Conservation (phyloP, 2,888 invertebrate species). For the Sminthurides aquaticus region DNA sequence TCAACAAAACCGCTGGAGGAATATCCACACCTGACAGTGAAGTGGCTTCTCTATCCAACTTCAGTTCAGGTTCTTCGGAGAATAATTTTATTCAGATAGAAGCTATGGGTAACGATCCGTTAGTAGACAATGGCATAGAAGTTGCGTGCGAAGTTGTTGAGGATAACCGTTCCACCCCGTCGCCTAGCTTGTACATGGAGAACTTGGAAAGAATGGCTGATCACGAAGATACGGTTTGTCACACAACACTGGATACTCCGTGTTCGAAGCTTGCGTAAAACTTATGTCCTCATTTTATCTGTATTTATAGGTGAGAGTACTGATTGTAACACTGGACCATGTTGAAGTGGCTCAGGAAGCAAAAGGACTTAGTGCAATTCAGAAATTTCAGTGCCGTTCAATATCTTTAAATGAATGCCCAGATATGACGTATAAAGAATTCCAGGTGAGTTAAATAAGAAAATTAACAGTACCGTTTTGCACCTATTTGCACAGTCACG, state of each 20-base stretch:
- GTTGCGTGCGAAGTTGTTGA: constrained; percentile 23
- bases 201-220: constrained; percentile 17
- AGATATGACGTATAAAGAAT: constrained; percentile 86
- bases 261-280: too few relatives aligned
- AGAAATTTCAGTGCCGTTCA: constrained; percentile 63
- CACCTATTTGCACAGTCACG: too few relatives aligned
- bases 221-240: constrained; percentile 20
- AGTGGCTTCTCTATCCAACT: constrained; percentile 39
- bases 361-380: constrained; percentile 57
- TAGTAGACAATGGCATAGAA: constrained; percentile 33
- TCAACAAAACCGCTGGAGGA: constrained; percentile 39
- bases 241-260: too few relatives aligned
- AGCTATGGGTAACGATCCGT: constrained; percentile 12
- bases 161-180: constrained; percentile 24
- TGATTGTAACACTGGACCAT: constrained; percentile 63
- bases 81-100: constrained; percentile 40
- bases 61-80: constrained; percentile 40
- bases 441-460: constrained; percentile 64
- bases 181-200: constrained; percentile 18
- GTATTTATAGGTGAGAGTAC: constrained; percentile 51
- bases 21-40: constrained; percentile 42
- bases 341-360: constrained; percentile 67
- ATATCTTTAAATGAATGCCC: constrained; percentile 73
- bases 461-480: neutral
- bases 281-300: neutral